Conservation (phyloP, 2,888 invertebrate genomes). For the Tenthredo scrophulariae region DNA sequence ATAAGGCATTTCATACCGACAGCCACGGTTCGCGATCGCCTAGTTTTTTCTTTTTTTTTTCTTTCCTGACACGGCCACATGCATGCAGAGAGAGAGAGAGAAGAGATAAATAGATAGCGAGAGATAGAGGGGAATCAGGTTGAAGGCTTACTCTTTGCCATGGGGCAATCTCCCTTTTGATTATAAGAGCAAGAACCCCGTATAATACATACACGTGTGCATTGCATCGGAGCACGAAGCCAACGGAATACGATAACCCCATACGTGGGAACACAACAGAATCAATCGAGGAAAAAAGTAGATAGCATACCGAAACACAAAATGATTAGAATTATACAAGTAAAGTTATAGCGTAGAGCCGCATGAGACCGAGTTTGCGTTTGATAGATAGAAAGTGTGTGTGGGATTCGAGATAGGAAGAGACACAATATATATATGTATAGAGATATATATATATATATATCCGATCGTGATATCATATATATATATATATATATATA, state of each 20-base stretch:
- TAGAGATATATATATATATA: too few relatives aligned
- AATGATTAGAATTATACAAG: neutral
- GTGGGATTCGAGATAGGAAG: neutral
- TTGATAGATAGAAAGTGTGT: neutral
- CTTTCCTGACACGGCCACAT: neutral
- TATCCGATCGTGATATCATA: too few relatives aligned
- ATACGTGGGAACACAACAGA: neutral
- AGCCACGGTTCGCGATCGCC: constrained; percentile 3
- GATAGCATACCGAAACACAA: neutral
- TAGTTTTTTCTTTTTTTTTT: neutral
- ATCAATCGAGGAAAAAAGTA: neutral
- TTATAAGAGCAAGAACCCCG: too few relatives aligned
- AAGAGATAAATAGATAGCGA: neutral
- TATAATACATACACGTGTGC: neutral
- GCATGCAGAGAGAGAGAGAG: neutral
- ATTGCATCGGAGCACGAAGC: neutral
- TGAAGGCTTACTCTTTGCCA: neutral
- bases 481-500: too few relatives aligned
- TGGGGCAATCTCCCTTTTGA: neutral
- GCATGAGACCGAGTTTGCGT: neutral
- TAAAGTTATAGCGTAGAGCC: neutral
- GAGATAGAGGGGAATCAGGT: neutral
- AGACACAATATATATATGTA: too few relatives aligned
- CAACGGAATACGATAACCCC: neutral
- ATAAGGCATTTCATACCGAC: constrained; percentile 58